Conservation (phyloP, 2,888 invertebrate genomes). For the Zygothrica quintamaculata region DNA sequence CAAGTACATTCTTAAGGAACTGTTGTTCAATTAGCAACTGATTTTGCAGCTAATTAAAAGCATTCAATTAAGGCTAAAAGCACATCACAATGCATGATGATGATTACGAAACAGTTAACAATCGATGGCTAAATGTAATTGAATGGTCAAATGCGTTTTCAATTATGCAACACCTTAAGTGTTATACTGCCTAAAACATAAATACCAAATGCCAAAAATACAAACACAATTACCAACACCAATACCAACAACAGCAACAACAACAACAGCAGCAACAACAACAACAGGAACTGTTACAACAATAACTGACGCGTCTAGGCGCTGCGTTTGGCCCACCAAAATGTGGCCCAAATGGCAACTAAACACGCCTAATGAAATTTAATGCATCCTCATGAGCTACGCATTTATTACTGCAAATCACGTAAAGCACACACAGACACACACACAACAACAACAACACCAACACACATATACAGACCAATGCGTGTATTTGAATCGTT, state of each 20-base stretch:
- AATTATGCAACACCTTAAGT: constrained; percentile 67
- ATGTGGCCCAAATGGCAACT: constrained; percentile 62
- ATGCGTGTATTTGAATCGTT: constrained; percentile 48
- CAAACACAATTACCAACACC: constrained; percentile 8
- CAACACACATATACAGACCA: background rate
- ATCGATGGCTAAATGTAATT: constrained; percentile 49
- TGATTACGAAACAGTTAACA: constrained; percentile 23
- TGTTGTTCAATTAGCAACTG: constrained; percentile 61
- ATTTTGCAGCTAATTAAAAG: constrained; percentile 52
- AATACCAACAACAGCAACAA: constrained; percentile 20
- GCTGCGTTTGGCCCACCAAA: background rate
- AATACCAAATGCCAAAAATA: constrained; percentile 16
- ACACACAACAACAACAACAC: constrained; percentile 4
- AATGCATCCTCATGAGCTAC: constrained; percentile 69
- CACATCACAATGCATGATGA: constrained; percentile 34
- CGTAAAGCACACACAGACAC: constrained; percentile 37
- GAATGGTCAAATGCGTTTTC: constrained; percentile 61
- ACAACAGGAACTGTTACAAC: constrained; percentile 20
- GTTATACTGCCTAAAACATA: constrained; percentile 32
- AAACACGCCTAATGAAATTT: constrained; percentile 78
- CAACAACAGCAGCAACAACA: constrained; percentile 11
- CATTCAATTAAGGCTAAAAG: constrained; percentile 55
- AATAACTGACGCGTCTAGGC: constrained; percentile 12
- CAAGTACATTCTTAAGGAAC: constrained; percentile 30
- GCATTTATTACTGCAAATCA: constrained; percentile 74